Evolutionary conservation across 2,888 invertebrate genomes (phyloP).

Genomic region (Amblyteles armatorius): DNA sequence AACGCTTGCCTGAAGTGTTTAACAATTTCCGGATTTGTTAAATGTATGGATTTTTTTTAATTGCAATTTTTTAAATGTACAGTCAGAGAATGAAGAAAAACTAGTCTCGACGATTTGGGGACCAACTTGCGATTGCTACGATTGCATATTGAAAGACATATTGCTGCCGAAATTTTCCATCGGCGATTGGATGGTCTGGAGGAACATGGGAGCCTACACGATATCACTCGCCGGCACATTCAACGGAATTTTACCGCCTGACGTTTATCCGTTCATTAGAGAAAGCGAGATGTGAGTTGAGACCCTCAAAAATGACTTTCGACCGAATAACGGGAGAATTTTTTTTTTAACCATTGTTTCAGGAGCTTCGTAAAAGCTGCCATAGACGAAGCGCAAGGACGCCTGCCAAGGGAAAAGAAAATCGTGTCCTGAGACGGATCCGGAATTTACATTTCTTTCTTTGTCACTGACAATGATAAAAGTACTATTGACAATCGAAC

Average conservation of each 20-base stretch:
- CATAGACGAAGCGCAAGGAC: not conserved
- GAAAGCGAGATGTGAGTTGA: conserved; percentile 80
- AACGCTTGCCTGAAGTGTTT: too few species aligned
- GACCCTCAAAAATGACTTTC: not conserved
- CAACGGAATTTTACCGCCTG: conserved; percentile 86
- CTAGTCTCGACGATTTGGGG: conserved; percentile 86
- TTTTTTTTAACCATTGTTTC: not conserved
- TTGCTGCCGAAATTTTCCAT: conserved; percentile 86
- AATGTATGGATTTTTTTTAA: not conserved
- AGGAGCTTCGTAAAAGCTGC: not conserved
- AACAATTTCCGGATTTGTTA: too few species aligned
- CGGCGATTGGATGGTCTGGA: conserved; percentile 88
- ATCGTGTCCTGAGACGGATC: not conserved
- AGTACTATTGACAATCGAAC: not conserved
- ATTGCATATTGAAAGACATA: conserved; percentile 85
- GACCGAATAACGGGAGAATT: not conserved
- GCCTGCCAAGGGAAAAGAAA: not conserved
- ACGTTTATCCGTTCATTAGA: conserved; percentile 82
- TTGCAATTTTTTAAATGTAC: not conserved
- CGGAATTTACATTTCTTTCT: not conserved
- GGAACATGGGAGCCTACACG: conserved; percentile 88
- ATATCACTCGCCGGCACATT: conserved; percentile 86
- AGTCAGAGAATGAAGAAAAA: conserved; percentile 72
- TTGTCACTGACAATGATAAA: not conserved
- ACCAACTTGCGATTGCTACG: conserved; percentile 88